A percentile compares a stretch with the other conserved stretches of the same genome.
These are phyloP conservation scores for Limnephilus rhombicus DNA, from an alignment of 2,888 invertebrate genomes.

Conservation along the genomic window DNA sequence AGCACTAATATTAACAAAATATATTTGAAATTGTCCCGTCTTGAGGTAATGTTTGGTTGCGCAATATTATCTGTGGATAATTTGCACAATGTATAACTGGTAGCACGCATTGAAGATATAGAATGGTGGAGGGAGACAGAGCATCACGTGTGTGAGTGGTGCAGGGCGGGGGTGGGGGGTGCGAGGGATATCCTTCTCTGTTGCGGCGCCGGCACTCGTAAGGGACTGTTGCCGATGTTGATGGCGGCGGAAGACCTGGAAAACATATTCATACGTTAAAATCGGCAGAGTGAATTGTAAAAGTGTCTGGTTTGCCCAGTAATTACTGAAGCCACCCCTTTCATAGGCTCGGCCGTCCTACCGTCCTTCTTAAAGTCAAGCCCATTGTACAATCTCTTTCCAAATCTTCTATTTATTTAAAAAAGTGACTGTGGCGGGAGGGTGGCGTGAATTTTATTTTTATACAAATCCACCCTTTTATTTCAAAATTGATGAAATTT, in stretches of 20 bases:
- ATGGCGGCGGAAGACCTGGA: constrained; percentile 64
- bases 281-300: not conserved
- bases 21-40: constrained; percentile 34
- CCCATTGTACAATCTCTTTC: too few species aligned
- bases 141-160: constrained; percentile 56
- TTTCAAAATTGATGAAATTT: too few species aligned
- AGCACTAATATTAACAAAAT: constrained; percentile 9
- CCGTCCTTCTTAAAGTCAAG: too few species aligned
- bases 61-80: constrained; percentile 30
- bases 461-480: too few species aligned
- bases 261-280: not conserved
- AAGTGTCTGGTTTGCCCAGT: too few species aligned
- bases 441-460: too few species aligned
- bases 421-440: too few species aligned
- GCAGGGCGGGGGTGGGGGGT: constrained; percentile 56
- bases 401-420: too few species aligned
- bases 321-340: too few species aligned
- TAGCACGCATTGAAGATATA: constrained; percentile 14
- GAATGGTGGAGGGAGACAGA: not conserved
- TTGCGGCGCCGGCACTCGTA: constrained; percentile 13
- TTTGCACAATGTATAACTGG: constrained; percentile 27
- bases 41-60: constrained; percentile 53
- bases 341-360: too few species aligned
- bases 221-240: constrained; percentile 49
- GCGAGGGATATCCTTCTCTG: constrained; percentile 60